Conservation (phyloP, 2,797 vertebrate species). For the Alosa sapidissima region DNA sequence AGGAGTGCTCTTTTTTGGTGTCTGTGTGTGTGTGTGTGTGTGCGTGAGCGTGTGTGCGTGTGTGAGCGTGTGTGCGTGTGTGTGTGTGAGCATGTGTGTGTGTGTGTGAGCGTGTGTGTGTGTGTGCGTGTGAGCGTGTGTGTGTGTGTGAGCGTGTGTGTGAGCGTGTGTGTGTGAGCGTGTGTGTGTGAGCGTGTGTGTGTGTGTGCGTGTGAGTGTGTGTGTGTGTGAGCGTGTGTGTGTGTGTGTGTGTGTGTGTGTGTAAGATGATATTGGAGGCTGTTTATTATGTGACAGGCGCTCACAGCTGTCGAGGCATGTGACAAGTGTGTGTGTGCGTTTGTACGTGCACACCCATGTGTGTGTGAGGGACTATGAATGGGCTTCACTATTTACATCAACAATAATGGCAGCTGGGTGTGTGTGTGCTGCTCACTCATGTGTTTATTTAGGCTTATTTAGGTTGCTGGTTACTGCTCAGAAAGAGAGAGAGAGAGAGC, state of each 20-base stretch:
- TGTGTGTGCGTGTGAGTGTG: too few relatives aligned
- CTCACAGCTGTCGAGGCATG: constrained; percentile 4
- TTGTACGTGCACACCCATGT: neutral
- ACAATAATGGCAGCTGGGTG: neutral
- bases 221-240: too few relatives aligned
- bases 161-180: neutral
- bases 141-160: too few relatives aligned
- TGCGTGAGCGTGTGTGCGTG: neutral
- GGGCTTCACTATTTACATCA: too few relatives aligned
- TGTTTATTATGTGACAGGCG: neutral
- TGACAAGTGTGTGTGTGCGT: neutral
- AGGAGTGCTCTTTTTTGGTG: neutral
- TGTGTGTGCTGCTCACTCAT: neutral
- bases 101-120: too few relatives aligned
- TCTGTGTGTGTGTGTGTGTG: neutral
- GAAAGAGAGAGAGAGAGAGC: too few relatives aligned
- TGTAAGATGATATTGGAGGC: neutral
- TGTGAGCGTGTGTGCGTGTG: neutral
- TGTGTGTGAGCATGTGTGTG: too few relatives aligned
- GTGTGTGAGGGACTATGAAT: neutral
- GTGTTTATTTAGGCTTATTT: neutral
- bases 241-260: neutral
- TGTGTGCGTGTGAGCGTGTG: too few relatives aligned
- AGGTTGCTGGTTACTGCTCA: neutral
- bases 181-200: too few relatives aligned